Conservation (phyloP, 2,888 invertebrate genomes). For the Holacanthella duospinosa region DNA sequence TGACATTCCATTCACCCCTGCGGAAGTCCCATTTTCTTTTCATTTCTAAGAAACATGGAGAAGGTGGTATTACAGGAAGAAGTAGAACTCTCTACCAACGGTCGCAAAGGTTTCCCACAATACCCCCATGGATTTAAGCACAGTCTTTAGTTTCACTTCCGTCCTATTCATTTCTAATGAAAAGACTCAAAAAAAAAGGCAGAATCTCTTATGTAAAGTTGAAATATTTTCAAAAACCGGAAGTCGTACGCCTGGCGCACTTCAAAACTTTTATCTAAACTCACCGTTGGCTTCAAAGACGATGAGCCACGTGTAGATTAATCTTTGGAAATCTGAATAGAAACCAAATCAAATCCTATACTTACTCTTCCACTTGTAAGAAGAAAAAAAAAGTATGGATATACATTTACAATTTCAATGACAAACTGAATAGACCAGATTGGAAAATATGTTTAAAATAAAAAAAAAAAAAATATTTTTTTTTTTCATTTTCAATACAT, state of each 20-base stretch:
- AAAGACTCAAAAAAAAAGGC: background rate
- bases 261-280: background rate
- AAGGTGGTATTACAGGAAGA: background rate
- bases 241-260: slow-evolving; percentile 4
- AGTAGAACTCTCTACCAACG: background rate
- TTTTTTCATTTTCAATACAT: no score
- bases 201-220: background rate
- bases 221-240: background rate
- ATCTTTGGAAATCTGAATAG: background rate
- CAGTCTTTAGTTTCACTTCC: background rate
- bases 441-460: no score
- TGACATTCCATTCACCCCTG: background rate
- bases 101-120: no score
- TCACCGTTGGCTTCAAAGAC: background rate
- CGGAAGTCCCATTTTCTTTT: background rate
- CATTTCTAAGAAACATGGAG: background rate
- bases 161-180: background rate
- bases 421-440: no score
- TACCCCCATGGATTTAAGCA: background rate
- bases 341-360: background rate
- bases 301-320: background rate
- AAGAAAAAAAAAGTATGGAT: background rate
- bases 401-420: no score
- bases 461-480: no score
- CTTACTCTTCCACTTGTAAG: background rate